These are phyloP conservation scores for Tiliacea aurago DNA, from an alignment of 2,888 invertebrate genomes.

Conservation along the genomic window DNA sequence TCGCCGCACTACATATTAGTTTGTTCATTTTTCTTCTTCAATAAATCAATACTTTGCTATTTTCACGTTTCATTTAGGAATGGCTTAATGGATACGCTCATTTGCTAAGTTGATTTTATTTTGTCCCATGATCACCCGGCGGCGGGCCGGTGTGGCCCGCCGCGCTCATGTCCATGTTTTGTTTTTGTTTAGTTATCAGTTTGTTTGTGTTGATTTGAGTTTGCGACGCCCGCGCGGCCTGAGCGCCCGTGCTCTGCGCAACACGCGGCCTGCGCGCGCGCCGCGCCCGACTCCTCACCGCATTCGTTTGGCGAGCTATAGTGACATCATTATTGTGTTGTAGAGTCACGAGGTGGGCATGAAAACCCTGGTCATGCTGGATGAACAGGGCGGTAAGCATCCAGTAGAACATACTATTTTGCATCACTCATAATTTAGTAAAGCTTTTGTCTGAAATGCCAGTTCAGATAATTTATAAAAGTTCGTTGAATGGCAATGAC, in stretches of 20 bases:
- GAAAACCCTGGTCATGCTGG: slow-evolving; percentile 99
- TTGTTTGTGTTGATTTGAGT: slow-evolving; percentile 85
- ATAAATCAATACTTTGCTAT: slow-evolving; percentile 85
- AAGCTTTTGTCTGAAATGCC: slow-evolving; percentile 89
- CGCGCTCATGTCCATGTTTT: slow-evolving; percentile 81
- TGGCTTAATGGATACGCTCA: slow-evolving; percentile 89
- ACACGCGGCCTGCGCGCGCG: slow-evolving; percentile 71
- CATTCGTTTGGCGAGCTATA: slow-evolving; percentile 89
- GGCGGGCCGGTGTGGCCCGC: slow-evolving; percentile 69
- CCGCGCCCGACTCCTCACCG: slow-evolving; percentile 80
- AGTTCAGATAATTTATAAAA: slow-evolving; percentile 85
- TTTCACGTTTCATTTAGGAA: slow-evolving; percentile 89
- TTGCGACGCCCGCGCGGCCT: slow-evolving; percentile 78
- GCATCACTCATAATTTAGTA: slow-evolving; percentile 89
- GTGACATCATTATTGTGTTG: slow-evolving; percentile 92
- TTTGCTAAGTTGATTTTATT: slow-evolving; percentile 86
- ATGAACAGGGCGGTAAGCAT: slow-evolving; percentile 99
- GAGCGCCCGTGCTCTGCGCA: slow-evolving; percentile 53
- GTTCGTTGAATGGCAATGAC: slow-evolving; percentile 85
- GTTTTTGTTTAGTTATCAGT: slow-evolving; percentile 85
- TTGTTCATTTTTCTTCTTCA: slow-evolving; percentile 86
- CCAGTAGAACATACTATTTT: slow-evolving; percentile 89
- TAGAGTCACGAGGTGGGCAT: slow-evolving; percentile 99
- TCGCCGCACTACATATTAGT: slow-evolving; percentile 86
- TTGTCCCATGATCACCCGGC: slow-evolving; percentile 73